Conservation (phyloP, 2,888 invertebrate species). For the Drosophila barbarae region DNA sequence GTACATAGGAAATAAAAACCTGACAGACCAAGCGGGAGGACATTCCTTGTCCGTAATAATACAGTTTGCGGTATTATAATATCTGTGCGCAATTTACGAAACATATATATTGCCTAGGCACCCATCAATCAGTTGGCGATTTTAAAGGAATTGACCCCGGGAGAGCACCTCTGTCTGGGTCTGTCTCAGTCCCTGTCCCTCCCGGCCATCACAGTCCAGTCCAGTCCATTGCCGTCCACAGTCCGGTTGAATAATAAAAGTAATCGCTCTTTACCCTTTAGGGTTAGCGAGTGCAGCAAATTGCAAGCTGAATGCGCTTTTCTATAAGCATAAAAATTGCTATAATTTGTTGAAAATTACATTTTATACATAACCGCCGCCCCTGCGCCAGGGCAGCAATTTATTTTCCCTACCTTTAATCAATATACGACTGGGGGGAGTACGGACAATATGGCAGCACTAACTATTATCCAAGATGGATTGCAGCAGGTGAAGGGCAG, state of each 20-base stretch:
- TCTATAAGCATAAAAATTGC: conserved; percentile 76
- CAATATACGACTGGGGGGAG: conserved; percentile 48
- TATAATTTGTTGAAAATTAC: conserved; percentile 76
- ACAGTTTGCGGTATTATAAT: conserved; percentile 64
- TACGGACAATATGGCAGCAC: conserved; percentile 52
- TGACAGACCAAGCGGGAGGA: conserved; percentile 25
- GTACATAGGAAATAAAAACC: background rate
- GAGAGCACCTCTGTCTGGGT: conserved; percentile 39
- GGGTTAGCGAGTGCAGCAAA: conserved; percentile 74
- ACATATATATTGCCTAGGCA: conserved; percentile 66
- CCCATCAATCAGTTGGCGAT: conserved; percentile 74
- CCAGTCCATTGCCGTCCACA: conserved; percentile 29
- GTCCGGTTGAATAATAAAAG: conserved; percentile 70
- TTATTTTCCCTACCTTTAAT: conserved; percentile 57
- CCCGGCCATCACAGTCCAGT: conserved; percentile 27
- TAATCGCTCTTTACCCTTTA: conserved; percentile 78
- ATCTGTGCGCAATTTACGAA: conserved; percentile 58
- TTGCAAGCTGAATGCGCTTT: conserved; percentile 64
- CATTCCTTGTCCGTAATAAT: conserved; percentile 62
- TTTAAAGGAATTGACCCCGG: conserved; percentile 67
- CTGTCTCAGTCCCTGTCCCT: conserved; percentile 16
- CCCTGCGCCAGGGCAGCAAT: conserved; percentile 41
- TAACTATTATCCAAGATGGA: conserved; percentile 64
- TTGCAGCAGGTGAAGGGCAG: conserved; percentile 54
- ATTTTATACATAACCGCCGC: conserved; percentile 67